Evolutionary conservation across 2,797 vertebrate genomes (phyloP).

Genomic region (Gallinago solitaria): DNA sequence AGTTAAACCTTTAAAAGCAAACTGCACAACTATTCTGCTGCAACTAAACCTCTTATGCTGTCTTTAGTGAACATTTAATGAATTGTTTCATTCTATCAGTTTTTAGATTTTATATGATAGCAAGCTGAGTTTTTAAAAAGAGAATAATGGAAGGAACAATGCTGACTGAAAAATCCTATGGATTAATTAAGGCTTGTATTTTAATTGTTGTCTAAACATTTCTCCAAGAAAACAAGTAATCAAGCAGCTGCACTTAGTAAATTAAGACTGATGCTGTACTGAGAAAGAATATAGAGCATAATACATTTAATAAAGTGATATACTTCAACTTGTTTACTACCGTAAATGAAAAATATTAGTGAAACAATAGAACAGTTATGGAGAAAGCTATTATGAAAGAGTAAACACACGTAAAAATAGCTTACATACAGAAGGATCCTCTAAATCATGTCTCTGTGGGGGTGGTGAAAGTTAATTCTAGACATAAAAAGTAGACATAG

Average conservation of each 20-base stretch:
- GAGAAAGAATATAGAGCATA: not conserved
- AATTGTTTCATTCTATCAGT: not conserved
- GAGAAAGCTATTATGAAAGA: not conserved
- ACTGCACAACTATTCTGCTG: not conserved
- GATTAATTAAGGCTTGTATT: not conserved
- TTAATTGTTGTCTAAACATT: not conserved
- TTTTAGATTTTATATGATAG: not conserved
- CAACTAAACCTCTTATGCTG: not conserved
- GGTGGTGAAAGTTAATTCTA: not conserved
- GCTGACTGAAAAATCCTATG: not conserved
- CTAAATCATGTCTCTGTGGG: not conserved
- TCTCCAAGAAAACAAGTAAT: not conserved
- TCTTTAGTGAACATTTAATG: not conserved
- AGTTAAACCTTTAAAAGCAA: not conserved
- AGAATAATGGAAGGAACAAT: not conserved
- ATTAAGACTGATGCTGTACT: not conserved
- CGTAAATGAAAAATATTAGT: not conserved
- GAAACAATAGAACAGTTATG: not conserved
- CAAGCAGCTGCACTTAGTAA: not conserved
- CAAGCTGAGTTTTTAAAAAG: not conserved
- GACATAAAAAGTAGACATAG: not conserved
- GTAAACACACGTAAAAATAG: not conserved
- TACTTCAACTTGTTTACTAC: fast-evolving
- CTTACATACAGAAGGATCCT: not conserved
- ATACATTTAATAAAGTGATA: not conserved